These are phyloP conservation scores for Emmelina monodactyla DNA, from an alignment of 2,888 invertebrate species.

Conservation along the genomic window DNA sequence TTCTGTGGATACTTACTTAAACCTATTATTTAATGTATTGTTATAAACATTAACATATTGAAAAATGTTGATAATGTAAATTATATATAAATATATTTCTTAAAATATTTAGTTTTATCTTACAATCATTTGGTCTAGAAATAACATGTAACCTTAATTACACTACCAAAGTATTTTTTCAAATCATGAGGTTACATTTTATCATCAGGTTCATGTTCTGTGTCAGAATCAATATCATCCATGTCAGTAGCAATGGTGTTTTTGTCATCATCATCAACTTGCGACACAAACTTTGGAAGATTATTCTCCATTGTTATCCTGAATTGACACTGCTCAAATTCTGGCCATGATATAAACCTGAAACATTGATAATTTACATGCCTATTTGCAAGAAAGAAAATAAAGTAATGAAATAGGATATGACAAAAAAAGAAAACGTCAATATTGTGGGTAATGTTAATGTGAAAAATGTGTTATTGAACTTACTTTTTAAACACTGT, in stretches of 20 bases:
- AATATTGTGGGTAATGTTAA: too few relatives aligned
- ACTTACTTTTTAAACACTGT: constrained; percentile 68
- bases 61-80: too few relatives aligned
- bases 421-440: background rate
- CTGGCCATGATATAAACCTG: constrained; percentile 69
- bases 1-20: too few relatives aligned
- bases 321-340: constrained; percentile 71
- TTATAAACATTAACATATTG: too few relatives aligned
- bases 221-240: constrained; percentile 36
- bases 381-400: background rate
- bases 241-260: constrained; percentile 30
- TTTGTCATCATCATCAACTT: constrained; percentile 38
- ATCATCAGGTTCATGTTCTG: constrained; percentile 27
- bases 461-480: too few relatives aligned
- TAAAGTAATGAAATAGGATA: background rate
- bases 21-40: too few relatives aligned
- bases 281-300: constrained; percentile 48
- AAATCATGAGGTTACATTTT: too few relatives aligned
- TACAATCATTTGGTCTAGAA: too few relatives aligned
- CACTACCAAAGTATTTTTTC: too few relatives aligned
- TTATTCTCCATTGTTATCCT: constrained; percentile 70
- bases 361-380: constrained; percentile 1
- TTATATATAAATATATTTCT: too few relatives aligned
- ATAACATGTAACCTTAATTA: too few relatives aligned
- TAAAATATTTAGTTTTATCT: too few relatives aligned